Percentiles rank a stretch among this genome's conserved stretches.
These are phyloP conservation scores for Grantiella picta DNA, from an alignment of 2,113 vertebrate genomes.

Conservation along the genomic window DNA sequence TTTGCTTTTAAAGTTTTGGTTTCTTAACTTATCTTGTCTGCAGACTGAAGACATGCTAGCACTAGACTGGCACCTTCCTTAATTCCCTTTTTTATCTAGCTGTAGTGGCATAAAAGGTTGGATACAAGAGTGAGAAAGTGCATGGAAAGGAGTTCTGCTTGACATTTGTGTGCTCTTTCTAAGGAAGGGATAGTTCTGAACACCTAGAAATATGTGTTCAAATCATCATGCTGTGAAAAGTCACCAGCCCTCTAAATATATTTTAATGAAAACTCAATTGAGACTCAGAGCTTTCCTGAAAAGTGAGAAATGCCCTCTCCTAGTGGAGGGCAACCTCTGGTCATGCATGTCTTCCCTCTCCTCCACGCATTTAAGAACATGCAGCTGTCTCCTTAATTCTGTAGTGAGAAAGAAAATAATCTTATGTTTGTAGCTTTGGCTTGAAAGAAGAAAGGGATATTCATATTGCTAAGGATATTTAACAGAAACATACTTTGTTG, in stretches of 20 bases:
- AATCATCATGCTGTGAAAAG: neutral
- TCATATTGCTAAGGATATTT: neutral
- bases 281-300: neutral
- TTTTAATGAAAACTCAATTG: neutral
- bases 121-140: neutral
- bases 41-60: neutral
- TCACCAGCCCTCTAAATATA: neutral
- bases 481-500: neutral
- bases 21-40: neutral
- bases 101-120: neutral
- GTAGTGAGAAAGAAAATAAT: neutral
- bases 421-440: neutral
- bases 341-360: rapidly evolving
- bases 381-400: neutral
- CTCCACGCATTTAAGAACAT: neutral
- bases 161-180: neutral
- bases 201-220: neutral
- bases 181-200: neutral
- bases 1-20: neutral
- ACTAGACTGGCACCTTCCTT: neutral
- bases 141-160: neutral
- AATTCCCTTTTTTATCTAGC: neutral
- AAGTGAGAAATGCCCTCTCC: neutral
- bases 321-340: neutral
- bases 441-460: neutral